Evolutionary conservation across 2,113 vertebrate genomes (phyloP).

Genomic region (Antigone vipio): DNA sequence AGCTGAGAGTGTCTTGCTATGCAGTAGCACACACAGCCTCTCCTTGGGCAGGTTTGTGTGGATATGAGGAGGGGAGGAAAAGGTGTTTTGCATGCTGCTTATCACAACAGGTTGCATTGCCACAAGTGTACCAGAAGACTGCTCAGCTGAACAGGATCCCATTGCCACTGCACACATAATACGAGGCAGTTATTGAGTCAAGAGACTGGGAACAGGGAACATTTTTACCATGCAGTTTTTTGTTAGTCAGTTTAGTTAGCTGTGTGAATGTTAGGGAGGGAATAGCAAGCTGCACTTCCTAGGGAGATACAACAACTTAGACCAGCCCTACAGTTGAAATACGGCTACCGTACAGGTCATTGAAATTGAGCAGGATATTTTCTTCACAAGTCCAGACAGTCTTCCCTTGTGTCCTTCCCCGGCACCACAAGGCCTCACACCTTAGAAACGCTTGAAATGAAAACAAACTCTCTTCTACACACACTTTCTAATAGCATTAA

Average conservation of each 20-base stretch:
- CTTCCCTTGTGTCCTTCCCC: background rate
- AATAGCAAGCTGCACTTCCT: background rate
- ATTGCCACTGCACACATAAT: background rate
- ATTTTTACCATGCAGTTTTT: background rate
- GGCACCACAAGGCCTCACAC: background rate
- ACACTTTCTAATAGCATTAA: conserved; percentile 14
- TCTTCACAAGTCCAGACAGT: background rate
- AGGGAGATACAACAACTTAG: background rate
- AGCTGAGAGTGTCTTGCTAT: background rate
- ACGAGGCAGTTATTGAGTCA: background rate
- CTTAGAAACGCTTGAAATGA: conserved; percentile 1
- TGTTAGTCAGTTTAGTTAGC: background rate
- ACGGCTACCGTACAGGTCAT: background rate
- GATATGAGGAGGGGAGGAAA: background rate
- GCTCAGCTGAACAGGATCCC: background rate
- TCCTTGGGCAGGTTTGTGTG: background rate
- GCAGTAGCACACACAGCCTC: background rate
- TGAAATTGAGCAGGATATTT: background rate
- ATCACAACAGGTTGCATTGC: background rate
- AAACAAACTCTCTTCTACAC: background rate
- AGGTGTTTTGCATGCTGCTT: background rate
- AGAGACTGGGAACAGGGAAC: background rate
- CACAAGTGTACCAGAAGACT: background rate
- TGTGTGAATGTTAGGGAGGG: background rate
- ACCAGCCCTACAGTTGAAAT: background rate